These are phyloP conservation scores for Cirrhinus molitorella DNA, from an alignment of 2,797 vertebrate species.

Conservation along the genomic window DNA sequence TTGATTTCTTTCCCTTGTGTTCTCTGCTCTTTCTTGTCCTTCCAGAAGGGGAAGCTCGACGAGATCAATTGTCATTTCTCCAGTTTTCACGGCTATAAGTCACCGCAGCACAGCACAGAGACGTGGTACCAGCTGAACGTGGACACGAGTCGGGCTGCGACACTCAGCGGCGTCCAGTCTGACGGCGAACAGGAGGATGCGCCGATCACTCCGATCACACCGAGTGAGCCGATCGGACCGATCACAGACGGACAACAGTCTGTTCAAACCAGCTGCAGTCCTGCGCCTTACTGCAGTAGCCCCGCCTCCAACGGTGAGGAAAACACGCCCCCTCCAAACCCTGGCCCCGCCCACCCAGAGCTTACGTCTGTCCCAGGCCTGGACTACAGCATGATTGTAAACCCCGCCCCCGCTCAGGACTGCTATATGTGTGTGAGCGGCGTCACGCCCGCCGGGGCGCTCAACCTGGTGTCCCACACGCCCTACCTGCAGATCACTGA, in stretches of 20 bases:
- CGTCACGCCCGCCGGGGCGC: conserved; percentile 67
- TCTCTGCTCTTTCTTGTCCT: neutral
- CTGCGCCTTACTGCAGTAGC: neutral
- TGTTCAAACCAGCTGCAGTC: neutral
- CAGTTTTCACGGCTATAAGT: conserved; percentile 73
- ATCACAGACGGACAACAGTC: neutral
- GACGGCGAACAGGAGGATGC: neutral
- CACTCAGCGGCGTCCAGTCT: neutral
- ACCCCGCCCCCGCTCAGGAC: conserved; percentile 61
- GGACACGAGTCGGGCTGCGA: conserved; percentile 50
- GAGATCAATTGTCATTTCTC: conserved; percentile 79
- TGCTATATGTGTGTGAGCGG: conserved; percentile 81
- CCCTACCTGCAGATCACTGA: conserved; percentile 21
- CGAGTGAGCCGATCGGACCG: neutral
- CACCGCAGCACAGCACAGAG: conserved; percentile 71
- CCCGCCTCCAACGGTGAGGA: conserved; percentile 7
- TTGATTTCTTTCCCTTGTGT: neutral
- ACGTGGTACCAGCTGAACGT: conserved; percentile 70
- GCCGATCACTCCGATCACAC: neutral
- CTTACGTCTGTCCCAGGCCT: conserved; percentile 59
- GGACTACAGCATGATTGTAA: conserved; percentile 70
- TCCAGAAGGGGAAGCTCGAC: conserved; percentile 77
- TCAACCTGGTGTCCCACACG: conserved; percentile 75
- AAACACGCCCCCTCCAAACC: neutral
- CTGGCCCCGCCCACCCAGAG: conserved; percentile 37